Evolutionary conservation across 2,113 vertebrate genomes (phyloP).

Genomic region (Rallus limicola): DNA sequence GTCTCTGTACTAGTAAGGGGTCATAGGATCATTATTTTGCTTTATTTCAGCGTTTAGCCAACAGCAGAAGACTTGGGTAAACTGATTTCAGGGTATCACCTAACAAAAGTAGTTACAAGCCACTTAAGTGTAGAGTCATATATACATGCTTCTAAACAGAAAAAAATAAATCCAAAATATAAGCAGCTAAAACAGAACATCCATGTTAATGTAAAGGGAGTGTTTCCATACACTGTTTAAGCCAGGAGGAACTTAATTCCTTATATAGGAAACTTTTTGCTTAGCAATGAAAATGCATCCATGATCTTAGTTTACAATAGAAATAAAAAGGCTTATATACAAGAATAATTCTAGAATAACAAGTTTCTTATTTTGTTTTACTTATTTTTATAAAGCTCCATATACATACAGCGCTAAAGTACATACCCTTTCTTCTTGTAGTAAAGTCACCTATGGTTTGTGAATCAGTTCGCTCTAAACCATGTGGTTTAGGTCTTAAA

Average conservation of each 20-base stretch:
- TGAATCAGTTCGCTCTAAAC: slow-evolving; percentile 99
- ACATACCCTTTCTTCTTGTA: slow-evolving; percentile 99
- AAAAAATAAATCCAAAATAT: not conserved
- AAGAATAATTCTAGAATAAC: slow-evolving; percentile 11
- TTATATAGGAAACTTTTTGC: not conserved
- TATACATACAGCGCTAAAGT: slow-evolving; percentile 79
- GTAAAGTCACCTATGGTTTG: slow-evolving; percentile 99
- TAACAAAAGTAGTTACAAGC: not conserved
- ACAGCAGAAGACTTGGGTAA: not conserved
- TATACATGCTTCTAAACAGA: not conserved
- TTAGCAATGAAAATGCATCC: not conserved
- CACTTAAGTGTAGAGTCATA: not conserved
- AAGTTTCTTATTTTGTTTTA: slow-evolving; percentile 42
- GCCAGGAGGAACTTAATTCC: not conserved
- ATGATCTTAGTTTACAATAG: slow-evolving; percentile 21
- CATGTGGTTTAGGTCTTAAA: slow-evolving; percentile 97
- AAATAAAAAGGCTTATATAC: not conserved
- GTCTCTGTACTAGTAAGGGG: not conserved
- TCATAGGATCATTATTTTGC: not conserved
- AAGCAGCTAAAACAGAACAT: not conserved
- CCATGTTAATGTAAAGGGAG: not conserved
- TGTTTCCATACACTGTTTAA: not conserved
- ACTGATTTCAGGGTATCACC: not conserved
- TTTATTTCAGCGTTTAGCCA: not conserved
- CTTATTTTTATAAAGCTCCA: slow-evolving; percentile 65